Conservation (phyloP, 2,797 vertebrate genomes). For the Sebastes oblongus region DNA sequence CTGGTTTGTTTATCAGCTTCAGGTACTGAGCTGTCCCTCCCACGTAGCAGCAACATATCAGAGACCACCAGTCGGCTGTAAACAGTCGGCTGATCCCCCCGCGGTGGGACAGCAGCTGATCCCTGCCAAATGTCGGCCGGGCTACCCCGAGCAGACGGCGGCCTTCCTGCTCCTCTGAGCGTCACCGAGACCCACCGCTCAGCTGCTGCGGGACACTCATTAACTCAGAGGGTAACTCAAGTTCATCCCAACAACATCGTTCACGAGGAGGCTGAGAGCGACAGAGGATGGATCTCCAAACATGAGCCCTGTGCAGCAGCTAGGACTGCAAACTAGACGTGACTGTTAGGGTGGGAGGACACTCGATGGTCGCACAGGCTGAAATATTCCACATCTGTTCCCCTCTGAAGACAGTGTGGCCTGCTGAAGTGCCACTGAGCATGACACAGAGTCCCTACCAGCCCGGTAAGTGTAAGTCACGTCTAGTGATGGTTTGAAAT, state of each 20-base stretch:
- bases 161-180: conserved; percentile 20
- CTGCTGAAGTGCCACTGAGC: background rate
- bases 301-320: background rate
- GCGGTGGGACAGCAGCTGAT: conserved; percentile 1
- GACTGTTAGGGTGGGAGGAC: background rate
- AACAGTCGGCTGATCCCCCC: conserved; percentile 21
- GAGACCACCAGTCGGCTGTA: conserved; percentile 18
- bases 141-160: conserved; percentile 7
- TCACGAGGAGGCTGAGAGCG: conserved; percentile 4
- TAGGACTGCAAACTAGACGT: background rate
- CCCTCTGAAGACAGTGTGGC: background rate
- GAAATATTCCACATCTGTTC: background rate
- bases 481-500: background rate
- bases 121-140: conserved; percentile 20
- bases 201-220: conserved; percentile 22
- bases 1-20: conserved; percentile 1
- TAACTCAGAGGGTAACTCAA: conserved; percentile 31
- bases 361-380: background rate
- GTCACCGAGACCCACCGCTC: background rate
- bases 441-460: background rate
- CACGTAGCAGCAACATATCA: conserved; percentile 10
- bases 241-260: conserved; percentile 19
- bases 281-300: background rate
- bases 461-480: background rate
- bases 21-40: background rate